phyloP scores from a whole-genome alignment of 2,888 invertebrate species.

The Leptinotarsa rubiginosa region DNA sequence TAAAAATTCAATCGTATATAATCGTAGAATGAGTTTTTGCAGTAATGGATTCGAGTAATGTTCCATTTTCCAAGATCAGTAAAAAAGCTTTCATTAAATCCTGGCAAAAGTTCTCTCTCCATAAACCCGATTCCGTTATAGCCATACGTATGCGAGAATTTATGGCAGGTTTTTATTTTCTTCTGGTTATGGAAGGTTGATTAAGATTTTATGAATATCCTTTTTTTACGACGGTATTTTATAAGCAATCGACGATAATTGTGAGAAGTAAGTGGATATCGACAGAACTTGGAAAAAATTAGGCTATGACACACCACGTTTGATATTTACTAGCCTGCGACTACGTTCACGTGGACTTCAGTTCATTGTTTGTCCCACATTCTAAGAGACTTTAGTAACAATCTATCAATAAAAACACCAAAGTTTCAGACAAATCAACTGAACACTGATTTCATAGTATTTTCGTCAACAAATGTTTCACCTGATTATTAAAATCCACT shows the following conservation, averaged over 20 bases:
- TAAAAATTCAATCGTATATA: too few species aligned
- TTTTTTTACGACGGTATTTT: background rate
- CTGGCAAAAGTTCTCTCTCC: background rate
- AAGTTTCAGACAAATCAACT: too few species aligned
- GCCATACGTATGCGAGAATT: background rate
- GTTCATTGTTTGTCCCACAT: too few species aligned
- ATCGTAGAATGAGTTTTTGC: background rate
- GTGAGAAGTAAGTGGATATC: background rate
- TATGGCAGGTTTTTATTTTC: background rate
- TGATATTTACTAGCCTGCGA: too few species aligned
- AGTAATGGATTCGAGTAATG: background rate
- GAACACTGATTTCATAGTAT: too few species aligned
- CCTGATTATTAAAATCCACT: too few species aligned
- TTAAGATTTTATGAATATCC: background rate
- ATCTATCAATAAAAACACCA: too few species aligned
- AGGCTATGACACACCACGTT: too few species aligned
- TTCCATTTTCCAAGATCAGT: background rate
- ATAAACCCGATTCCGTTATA: background rate
- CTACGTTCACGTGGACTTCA: too few species aligned
- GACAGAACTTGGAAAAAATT: too few species aligned
- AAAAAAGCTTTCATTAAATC: slow-evolving; percentile 4
- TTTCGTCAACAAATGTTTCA: too few species aligned
- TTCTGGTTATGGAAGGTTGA: background rate
- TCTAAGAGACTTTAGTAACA: too few species aligned
- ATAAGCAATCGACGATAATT: background rate